phyloP scores from a whole-genome alignment of 2,797 vertebrate species.

The Molossus alvarezi region DNA sequence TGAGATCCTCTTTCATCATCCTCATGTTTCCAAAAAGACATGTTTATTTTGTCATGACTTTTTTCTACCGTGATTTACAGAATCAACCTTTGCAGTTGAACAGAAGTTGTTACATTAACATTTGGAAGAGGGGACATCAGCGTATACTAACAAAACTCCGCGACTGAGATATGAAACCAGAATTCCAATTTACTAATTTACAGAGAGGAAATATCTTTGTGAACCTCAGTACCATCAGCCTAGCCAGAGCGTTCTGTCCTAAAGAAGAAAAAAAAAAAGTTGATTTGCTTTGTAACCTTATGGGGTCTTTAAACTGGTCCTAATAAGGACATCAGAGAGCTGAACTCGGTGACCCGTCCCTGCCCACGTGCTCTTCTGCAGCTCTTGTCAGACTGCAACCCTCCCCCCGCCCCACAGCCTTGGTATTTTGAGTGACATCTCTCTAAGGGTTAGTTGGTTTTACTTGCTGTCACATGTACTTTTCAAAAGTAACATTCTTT shows the following conservation, averaged over 20 bases:
- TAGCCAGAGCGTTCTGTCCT: neutral
- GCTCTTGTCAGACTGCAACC: too few relatives aligned
- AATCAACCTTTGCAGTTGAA: neutral
- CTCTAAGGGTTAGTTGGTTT: neutral
- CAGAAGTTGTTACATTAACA: neutral
- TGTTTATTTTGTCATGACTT: neutral
- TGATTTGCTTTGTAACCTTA: neutral
- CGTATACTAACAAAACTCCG: conserved; percentile 12
- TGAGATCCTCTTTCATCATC: neutral
- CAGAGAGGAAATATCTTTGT: neutral
- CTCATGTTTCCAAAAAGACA: neutral
- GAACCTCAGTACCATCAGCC: neutral
- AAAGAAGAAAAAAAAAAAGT: neutral
- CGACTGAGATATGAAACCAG: neutral
- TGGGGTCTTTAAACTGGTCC: neutral
- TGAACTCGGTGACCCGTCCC: neutral
- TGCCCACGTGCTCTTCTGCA: fast-evolving
- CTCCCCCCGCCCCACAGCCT: neutral
- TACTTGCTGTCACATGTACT: neutral
- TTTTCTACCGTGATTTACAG: neutral
- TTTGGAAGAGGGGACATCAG: neutral
- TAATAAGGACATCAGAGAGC: neutral
- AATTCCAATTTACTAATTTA: neutral
- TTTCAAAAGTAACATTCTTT: conserved; percentile 60
- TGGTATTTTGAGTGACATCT: neutral